Percentiles rank a stretch among this genome's conserved stretches.
Conservation (phyloP, 2,888 invertebrate species). For the Scelioninae gen. 1 region DNA sequence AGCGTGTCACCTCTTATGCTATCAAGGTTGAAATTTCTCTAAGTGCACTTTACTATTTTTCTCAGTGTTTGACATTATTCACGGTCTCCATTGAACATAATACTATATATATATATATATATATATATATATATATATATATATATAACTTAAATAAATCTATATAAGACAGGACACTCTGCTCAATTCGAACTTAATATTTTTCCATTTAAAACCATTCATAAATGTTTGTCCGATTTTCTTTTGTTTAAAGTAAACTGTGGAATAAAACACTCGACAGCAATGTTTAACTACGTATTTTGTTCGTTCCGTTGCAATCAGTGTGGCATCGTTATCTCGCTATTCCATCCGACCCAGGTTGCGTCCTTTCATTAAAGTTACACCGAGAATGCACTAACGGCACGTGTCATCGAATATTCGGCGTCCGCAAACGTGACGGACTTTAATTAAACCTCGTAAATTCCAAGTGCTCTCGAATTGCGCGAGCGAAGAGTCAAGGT, state of each 20-base stretch:
- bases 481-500: constrained; percentile 50
- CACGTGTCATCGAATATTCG: constrained; percentile 69
- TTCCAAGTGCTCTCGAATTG: constrained; percentile 66
- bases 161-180: no score
- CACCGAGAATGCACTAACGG: constrained; percentile 67
- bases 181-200: not conserved
- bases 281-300: constrained; percentile 62
- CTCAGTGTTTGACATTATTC: no score
- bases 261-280: constrained; percentile 54
- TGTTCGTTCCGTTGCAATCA: constrained; percentile 60
- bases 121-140: no score
- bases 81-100: no score
- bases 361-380: constrained; percentile 70
- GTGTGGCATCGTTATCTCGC: constrained; percentile 63
- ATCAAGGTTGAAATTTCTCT: no score
- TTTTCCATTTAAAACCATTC: constrained; percentile 18
- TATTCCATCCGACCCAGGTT: constrained; percentile 53
- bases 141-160: no score
- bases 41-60: no score
- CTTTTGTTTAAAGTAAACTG: constrained; percentile 52
- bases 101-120: no score
- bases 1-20: no score
- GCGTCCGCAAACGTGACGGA: constrained; percentile 69
- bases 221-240: constrained; percentile 42
- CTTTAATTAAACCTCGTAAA: constrained; percentile 71